Evolutionary conservation across 2,113 vertebrate genomes (phyloP), one percentile per base, ranked within the genome.

Genomic region (Pelvicachromis taeniatus): DNA sequence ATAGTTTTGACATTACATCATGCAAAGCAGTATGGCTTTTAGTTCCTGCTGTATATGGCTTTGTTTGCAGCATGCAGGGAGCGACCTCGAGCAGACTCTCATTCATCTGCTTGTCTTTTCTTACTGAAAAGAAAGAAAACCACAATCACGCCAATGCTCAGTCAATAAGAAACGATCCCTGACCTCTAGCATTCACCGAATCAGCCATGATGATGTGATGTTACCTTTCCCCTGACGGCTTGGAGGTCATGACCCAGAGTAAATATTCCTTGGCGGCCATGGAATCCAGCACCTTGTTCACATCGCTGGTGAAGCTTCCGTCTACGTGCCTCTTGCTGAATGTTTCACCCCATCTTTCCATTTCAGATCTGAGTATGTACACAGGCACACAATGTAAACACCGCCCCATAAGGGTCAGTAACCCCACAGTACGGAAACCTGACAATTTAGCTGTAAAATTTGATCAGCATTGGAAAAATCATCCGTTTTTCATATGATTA

Each of bases 301-400:
- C 97, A 58, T 99, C 99, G 55, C 97, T 99, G 5, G 98, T 98
- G 95, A 99, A 99, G 91, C 97, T 98, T 48, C 98, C 98, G 23
- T 99, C 98, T 6, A 98, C 98, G 3, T 99, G 97, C 90, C 99
- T 97, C 94, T 96, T 96, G 84, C 91, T 94, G 88, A 96, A 38
- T 79, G 94, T 93, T 82, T 96, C 95, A 1, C 85, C 92, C n/a
- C 91, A 55, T 88, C 92, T 93, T 78, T 92, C 93, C 91, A 92
- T 93, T 80, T 96, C 92, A 92, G 96, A 97, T 93, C 98, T 99
- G 94, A 86, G 83, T 87, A 83, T 81, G 90, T 79, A 93, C 91
- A 93, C 79, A 93, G 84, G 88, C 78, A 93, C 87, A 94, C 85
- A 92, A 85, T 80, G 85, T 87, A 61, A 93, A 89, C 84, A 85